A percentile compares a stretch with the other conserved stretches of the same genome.
These are phyloP conservation scores for Monochamus alternatus DNA, from an alignment of 2,888 invertebrate species.

Conservation along the genomic window DNA sequence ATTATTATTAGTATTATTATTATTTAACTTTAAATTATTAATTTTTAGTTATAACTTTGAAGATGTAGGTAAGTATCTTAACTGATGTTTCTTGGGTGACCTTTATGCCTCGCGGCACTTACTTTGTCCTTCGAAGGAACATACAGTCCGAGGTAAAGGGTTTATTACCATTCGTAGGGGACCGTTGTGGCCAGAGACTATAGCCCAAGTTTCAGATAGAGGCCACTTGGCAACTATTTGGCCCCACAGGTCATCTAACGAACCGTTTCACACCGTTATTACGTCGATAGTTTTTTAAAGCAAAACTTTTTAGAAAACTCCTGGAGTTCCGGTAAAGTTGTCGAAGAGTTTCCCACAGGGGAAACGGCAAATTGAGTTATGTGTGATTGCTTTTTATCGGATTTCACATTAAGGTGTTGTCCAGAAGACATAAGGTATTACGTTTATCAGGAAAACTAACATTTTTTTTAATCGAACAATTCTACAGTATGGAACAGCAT, in stretches of 20 bases:
- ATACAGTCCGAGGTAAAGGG: not conserved
- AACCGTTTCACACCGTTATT: conserved; percentile 25
- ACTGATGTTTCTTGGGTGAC: too few species aligned
- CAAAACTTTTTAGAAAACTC: conserved; percentile 22
- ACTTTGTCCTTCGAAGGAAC: too few species aligned
- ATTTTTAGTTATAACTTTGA: too few species aligned
- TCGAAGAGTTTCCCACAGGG: conserved; percentile 18
- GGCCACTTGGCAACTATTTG: conserved; percentile 13
- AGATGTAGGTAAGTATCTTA: too few species aligned
- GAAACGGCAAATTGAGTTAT: conserved; percentile 32
- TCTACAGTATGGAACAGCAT: too few species aligned
- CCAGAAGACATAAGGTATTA: too few species aligned
- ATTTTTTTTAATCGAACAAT: too few species aligned
- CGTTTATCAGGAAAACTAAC: too few species aligned
- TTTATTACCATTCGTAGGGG: not conserved
- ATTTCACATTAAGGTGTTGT: conserved; percentile 13
- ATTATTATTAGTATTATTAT: too few species aligned
- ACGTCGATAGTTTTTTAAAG: conserved; percentile 27
- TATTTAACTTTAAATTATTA: too few species aligned
- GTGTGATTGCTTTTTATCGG: conserved; percentile 33
- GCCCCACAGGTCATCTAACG: conserved; percentile 28
- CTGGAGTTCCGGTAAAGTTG: conserved; percentile 18
- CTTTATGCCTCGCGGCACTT: too few species aligned
- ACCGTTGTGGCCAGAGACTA: not conserved
- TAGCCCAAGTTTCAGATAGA: not conserved